phyloP scores from a whole-genome alignment of 1,140 invertebrate species.

The Brachystomella parvula region DNA sequence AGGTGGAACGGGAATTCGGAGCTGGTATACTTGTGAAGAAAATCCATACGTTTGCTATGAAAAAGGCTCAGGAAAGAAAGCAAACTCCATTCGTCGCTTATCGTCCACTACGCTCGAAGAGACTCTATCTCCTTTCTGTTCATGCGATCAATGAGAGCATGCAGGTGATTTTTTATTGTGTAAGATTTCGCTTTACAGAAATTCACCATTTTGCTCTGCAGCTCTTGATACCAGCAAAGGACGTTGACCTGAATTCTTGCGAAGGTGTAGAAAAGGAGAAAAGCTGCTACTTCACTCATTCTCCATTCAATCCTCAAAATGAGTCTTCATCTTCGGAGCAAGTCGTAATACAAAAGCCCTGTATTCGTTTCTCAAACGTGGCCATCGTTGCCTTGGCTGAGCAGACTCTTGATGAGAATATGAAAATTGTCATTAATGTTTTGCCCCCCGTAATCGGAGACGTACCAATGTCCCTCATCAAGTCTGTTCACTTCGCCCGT shows the following conservation, averaged over 20 bases:
- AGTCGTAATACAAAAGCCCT: neutral
- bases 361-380: neutral
- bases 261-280: conserved; percentile 1
- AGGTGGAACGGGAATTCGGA: conserved; percentile 6
- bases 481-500: neutral
- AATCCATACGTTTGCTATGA: conserved; percentile 19
- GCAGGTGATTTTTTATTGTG: neutral
- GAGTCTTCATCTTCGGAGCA: neutral
- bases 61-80: conserved; percentile 17
- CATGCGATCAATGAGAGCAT: conserved; percentile 4
- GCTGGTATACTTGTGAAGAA: conserved; percentile 25
- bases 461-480: neutral
- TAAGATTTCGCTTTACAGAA: neutral
- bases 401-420: neutral
- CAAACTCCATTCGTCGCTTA: conserved; percentile 32
- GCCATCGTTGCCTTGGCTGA: neutral
- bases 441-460: neutral
- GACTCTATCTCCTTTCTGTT: conserved; percentile 14
- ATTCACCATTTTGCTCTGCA: neutral
- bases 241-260: neutral
- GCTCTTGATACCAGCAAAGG: conserved; percentile 15
- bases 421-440: neutral
- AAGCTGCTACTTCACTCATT: neutral
- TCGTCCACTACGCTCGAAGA: conserved; percentile 8
- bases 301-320: neutral